Conservation (phyloP, 2,888 invertebrate genomes). For the Chloromyia formosa region DNA sequence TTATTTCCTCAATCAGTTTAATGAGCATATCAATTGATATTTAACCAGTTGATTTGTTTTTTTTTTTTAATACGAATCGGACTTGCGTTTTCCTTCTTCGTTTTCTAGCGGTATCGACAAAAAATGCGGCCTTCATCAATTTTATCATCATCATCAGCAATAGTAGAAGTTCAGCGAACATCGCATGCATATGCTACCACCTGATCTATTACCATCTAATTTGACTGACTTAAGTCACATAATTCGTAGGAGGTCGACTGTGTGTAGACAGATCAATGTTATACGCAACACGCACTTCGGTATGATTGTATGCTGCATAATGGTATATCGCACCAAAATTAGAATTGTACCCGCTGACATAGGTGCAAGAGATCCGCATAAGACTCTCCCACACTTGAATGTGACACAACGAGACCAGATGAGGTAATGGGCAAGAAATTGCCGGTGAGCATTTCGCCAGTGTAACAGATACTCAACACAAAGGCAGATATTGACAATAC, state of each 20-base stretch:
- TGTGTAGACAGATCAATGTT: background rate
- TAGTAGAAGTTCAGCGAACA: background rate
- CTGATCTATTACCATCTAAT: constrained; percentile 24
- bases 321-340: background rate
- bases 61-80: no score
- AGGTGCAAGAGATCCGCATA: background rate
- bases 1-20: constrained; percentile 41
- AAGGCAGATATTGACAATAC: no score
- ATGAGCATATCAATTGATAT: constrained; percentile 41
- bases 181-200: background rate
- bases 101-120: background rate
- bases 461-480: no score
- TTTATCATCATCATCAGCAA: constrained; percentile 13
- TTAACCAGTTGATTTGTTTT: constrained; percentile 17
- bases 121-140: constrained; percentile 32
- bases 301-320: background rate
- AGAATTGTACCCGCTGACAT: background rate
- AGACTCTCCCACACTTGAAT: constrained; percentile 16
- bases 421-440: constrained; percentile 29
- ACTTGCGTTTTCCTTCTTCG: background rate
- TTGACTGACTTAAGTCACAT: constrained; percentile 5
- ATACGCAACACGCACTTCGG: background rate
- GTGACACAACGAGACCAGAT: constrained; percentile 5
- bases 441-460: no score
- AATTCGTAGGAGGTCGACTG: constrained; percentile 1